Conservation (phyloP, 1,140 invertebrate genomes). For the Bombus confusus region DNA sequence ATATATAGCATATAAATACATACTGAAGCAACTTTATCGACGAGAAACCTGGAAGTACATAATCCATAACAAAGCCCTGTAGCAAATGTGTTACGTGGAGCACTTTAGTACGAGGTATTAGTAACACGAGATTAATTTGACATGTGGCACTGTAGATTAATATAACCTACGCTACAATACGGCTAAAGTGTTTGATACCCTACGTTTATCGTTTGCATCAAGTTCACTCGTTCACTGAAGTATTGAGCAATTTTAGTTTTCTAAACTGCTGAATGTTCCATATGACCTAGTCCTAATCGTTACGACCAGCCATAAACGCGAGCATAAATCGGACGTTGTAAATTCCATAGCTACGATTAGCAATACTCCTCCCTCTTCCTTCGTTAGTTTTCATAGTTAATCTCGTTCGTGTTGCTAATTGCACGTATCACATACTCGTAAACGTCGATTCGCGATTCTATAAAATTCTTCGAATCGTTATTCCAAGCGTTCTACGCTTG, state of each 20-base stretch:
- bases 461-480: background rate
- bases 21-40: background rate
- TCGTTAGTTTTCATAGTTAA: background rate
- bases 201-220: background rate
- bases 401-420: background rate
- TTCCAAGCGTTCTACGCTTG: background rate
- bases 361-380: too few relatives aligned
- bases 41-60: background rate
- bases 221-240: background rate
- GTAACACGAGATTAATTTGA: background rate
- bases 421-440: background rate
- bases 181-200: background rate
- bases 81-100: background rate
- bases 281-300: background rate
- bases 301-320: background rate
- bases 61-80: background rate
- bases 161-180: background rate
- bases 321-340: background rate
- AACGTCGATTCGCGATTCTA: background rate
- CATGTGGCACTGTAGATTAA: constrained; percentile 7
- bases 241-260: constrained; percentile 7
- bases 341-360: background rate
- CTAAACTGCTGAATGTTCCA: background rate
- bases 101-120: background rate
- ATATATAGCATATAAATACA: too few relatives aligned